Conservation (phyloP, 2,113 vertebrate genomes). For the Hippocampus comes region DNA sequence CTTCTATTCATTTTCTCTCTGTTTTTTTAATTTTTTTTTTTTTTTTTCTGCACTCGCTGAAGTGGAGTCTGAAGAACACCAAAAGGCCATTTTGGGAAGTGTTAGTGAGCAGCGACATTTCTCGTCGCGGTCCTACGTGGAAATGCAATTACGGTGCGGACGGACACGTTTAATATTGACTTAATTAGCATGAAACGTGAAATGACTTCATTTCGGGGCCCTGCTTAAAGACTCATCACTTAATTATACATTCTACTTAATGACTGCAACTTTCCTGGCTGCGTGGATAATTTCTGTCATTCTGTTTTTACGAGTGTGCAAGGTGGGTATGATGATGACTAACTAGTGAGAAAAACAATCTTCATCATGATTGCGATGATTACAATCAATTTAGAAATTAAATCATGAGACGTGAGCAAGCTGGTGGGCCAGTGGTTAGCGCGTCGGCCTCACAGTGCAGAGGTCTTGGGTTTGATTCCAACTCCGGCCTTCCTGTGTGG, state of each 20-base stretch:
- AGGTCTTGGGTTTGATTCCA: too few species aligned
- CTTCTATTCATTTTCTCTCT: constrained; percentile 12
- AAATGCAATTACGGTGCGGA: neutral
- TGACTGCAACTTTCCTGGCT: too few species aligned
- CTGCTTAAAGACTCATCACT: neutral
- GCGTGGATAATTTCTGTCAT: too few species aligned
- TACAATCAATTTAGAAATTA: too few species aligned
- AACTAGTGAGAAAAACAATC: too few species aligned
- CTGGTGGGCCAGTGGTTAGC: too few species aligned
- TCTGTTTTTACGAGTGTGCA: too few species aligned
- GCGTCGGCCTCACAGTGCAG: too few species aligned
- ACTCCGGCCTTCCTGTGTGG: too few species aligned
- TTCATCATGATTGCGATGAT: too few species aligned
- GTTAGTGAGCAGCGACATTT: neutral
- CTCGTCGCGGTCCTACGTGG: neutral
- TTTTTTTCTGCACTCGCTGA: neutral
- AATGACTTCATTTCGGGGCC: neutral
- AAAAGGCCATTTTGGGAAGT: neutral
- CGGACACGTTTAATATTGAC: neutral
- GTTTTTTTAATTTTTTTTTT: neutral
- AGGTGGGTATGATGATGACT: too few species aligned
- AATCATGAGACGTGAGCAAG: too few species aligned
- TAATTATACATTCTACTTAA: neutral
- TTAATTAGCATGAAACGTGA: neutral
- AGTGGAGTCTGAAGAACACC: neutral